Percentiles rank a stretch among this genome's conserved stretches.
These are phyloP conservation scores for Carpatolechia fugitivella DNA, from an alignment of 2,888 invertebrate genomes.

Conservation along the genomic window DNA sequence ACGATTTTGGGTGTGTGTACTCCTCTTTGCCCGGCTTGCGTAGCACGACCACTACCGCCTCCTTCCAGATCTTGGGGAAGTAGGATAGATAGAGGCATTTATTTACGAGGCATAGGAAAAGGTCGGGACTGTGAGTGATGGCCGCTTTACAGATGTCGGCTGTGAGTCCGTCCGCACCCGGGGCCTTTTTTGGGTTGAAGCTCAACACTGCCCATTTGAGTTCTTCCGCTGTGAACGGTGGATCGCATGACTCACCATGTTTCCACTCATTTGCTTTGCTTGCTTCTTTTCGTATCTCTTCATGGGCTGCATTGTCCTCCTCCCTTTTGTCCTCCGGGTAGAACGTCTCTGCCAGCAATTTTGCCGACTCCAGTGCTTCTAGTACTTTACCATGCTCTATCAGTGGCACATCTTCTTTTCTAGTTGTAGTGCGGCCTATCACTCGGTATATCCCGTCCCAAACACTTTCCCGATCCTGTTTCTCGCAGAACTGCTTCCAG, in stretches of 20 bases:
- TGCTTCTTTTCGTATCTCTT: too few relatives aligned
- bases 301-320: slow-evolving; percentile 9
- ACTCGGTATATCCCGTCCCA: slow-evolving; percentile 18
- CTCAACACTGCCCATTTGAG: background rate
- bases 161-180: slow-evolving; percentile 20
- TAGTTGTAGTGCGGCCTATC: background rate
- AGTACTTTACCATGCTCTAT: background rate
- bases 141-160: slow-evolving; percentile 17
- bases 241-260: background rate
- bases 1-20: background rate
- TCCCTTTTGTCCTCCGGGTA: background rate
- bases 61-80: background rate
- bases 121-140: background rate
- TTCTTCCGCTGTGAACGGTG: background rate
- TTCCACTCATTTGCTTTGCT: background rate
- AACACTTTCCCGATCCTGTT: slow-evolving; percentile 24
- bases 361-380: background rate
- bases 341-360: too few relatives aligned
- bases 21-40: background rate
- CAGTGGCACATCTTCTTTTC: background rate
- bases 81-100: background rate
- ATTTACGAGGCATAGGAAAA: background rate
- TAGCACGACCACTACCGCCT: background rate
- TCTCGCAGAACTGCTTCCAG: slow-evolving; percentile 26
- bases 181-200: slow-evolving; percentile 22